Base-by-base conservation (phyloP, 2,888 invertebrate species). In the Apotomis capreana region DNA sequence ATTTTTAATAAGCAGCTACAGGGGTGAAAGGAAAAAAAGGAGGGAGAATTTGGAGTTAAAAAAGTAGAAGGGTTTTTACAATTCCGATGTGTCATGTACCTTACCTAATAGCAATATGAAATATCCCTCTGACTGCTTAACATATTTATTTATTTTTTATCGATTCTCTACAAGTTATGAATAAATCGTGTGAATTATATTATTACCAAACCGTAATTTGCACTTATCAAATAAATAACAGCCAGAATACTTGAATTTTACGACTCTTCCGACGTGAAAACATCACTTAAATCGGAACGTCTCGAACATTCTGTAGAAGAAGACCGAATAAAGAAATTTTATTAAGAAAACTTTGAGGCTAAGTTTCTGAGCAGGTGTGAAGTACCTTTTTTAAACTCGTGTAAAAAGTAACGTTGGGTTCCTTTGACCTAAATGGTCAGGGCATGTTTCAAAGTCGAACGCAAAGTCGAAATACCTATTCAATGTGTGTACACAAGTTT, bases 331-430 rank as follows among this genome's bases (percentile, higher is more conserved):
- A 64, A 54, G 58, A 49, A 54, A 44, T 59, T 54, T 70, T 59
- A 59, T 70, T 64, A 64, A 15, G 46, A 64, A 59, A 65, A 70
- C 59, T 54, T 70, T 12, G 58, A 15, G 26, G 26, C n/a, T n/a
- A 58, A 59, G 52, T 70, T 65, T 54, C 59, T 54, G 40, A 65
- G 70, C 70, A 70, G 64, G 70, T 70, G 70, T 65, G 36, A 70
- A 70, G 70, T 54, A 44, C 44, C 46, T 55, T 51, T 65, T 55
- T 65, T 36, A 70, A 61, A 51, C 40, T 59, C 60, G 8, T 58
- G 26, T 69, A 57, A 69, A 60, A 63, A 69, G 46, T 68, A 60
- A 61, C 60, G 60, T n/a, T 9, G 63, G 37, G 55, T 46, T 51
- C 51, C 40, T 51, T 58, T 57, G 62, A 69, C 61, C 69, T 49